A percentile compares a stretch with the other conserved stretches of the same genome.
These are phyloP conservation scores for Crepidodera aurea DNA, from an alignment of 2,888 invertebrate genomes.

Conservation along the genomic window DNA sequence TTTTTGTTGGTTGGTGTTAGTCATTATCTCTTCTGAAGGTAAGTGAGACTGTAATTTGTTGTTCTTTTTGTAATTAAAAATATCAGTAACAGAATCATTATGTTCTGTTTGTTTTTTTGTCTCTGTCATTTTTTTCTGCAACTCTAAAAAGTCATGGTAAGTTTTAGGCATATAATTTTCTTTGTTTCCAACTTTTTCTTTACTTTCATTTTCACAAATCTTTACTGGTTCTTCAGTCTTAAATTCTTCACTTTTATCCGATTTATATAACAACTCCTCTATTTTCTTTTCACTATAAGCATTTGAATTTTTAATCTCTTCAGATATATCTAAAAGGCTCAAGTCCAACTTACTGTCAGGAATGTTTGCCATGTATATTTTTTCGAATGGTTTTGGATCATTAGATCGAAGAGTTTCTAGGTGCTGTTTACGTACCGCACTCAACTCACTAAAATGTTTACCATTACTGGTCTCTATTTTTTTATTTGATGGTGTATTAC, in stretches of 20 bases:
- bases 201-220: not conserved
- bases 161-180: constrained; percentile 44
- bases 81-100: constrained; percentile 49
- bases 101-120: constrained; percentile 29
- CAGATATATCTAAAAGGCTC: constrained; percentile 55
- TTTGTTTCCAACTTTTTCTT: constrained; percentile 17
- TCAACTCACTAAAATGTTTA: constrained; percentile 15
- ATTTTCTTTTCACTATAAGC: constrained; percentile 11
- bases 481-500: constrained; percentile 34
- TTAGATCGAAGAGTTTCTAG: not conserved
- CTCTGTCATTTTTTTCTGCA: constrained; percentile 37
- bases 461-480: constrained; percentile 11
- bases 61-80: constrained; percentile 49
- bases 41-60: too few species aligned
- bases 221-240: not conserved
- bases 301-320: constrained; percentile 19
- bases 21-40: too few species aligned
- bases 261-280: not conserved
- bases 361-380: constrained; percentile 59
- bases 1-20: not conserved
- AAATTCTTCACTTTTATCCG: not conserved
- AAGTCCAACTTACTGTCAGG: constrained; percentile 59
- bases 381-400: constrained; percentile 47
- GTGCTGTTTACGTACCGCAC: constrained; percentile 20
- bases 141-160: constrained; percentile 46